phyloP scores from a whole-genome alignment of 2,113 vertebrate species.

The Pterocles gutturalis region DNA sequence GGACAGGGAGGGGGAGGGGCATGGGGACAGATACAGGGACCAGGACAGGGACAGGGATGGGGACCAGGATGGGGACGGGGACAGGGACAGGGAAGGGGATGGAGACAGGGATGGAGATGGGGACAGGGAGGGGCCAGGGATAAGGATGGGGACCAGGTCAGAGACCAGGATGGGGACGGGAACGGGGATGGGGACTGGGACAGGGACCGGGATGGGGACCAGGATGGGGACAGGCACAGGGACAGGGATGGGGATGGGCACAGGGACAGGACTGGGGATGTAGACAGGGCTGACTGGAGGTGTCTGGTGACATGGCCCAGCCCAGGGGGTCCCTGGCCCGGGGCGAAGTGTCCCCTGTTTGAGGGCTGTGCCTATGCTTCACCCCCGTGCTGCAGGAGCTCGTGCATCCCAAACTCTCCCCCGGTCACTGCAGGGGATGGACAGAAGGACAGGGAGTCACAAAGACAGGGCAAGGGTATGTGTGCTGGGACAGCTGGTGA shows the following conservation, averaged over 20 bases:
- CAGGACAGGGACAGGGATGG: accelerated
- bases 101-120: too few relatives aligned
- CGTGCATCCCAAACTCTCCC: not conserved
- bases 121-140: too few relatives aligned
- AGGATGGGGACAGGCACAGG: too few relatives aligned
- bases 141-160: too few relatives aligned
- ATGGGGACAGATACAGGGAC: too few relatives aligned
- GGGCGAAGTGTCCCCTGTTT: not conserved
- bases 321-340: not conserved
- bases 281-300: not conserved
- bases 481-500: not conserved
- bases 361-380: not conserved
- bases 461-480: accelerated
- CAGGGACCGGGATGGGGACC: too few relatives aligned
- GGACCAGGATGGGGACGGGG: too few relatives aligned
- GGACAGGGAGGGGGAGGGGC: too few relatives aligned
- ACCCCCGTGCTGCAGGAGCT: not conserved
- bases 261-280: too few relatives aligned
- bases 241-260: too few relatives aligned
- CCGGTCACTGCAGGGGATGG: too few relatives aligned
- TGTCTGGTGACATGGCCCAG: not conserved
- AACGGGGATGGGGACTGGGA: accelerated
- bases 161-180: too few relatives aligned
- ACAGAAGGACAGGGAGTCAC: accelerated
- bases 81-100: accelerated